Percentiles rank a stretch among this genome's conserved stretches.
Evolutionary conservation across 2,888 invertebrate genomes (phyloP).

Genomic region (Baronia brevicornis): DNA sequence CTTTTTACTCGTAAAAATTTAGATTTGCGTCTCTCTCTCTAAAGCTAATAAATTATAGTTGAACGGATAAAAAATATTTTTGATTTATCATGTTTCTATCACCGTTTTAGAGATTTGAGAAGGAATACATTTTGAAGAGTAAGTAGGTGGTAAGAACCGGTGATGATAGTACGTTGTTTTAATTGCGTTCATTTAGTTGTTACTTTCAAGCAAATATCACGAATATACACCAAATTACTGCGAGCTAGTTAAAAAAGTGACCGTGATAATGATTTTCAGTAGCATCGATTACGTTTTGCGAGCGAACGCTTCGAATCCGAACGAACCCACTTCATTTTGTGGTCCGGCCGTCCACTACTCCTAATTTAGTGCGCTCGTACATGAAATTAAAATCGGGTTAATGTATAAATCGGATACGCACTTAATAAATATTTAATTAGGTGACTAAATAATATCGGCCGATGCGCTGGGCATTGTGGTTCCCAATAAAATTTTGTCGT

Average conservation of each 20-base stretch:
- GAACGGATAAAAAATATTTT: no score
- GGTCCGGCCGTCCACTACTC: slow-evolving; percentile 57
- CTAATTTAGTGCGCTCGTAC: slow-evolving; percentile 70
- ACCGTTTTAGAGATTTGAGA: no score
- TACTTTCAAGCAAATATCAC: no score
- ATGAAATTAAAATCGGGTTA: slow-evolving; percentile 74
- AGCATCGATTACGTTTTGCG: slow-evolving; percentile 37
- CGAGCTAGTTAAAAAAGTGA: slow-evolving; percentile 33
- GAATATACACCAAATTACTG: slow-evolving; percentile 14
- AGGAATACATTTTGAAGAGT: no score
- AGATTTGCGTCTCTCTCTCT: no score
- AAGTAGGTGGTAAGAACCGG: no score
- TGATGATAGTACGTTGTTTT: no score
- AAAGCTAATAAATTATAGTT: no score
- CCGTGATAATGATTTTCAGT: slow-evolving; percentile 58
- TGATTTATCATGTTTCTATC: no score
- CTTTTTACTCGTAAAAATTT: no score
- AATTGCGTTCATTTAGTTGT: no score
- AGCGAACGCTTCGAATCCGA: slow-evolving; percentile 30
- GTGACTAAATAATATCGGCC: slow-evolving; percentile 70
- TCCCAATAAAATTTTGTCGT: slow-evolving; percentile 39
- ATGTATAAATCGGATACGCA: slow-evolving; percentile 71
- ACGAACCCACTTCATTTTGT: slow-evolving; percentile 69
- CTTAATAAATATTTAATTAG: slow-evolving; percentile 75
- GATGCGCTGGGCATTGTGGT: slow-evolving; percentile 46